Conservation (phyloP, 2,797 vertebrate genomes). For the Staurois parvus region DNA sequence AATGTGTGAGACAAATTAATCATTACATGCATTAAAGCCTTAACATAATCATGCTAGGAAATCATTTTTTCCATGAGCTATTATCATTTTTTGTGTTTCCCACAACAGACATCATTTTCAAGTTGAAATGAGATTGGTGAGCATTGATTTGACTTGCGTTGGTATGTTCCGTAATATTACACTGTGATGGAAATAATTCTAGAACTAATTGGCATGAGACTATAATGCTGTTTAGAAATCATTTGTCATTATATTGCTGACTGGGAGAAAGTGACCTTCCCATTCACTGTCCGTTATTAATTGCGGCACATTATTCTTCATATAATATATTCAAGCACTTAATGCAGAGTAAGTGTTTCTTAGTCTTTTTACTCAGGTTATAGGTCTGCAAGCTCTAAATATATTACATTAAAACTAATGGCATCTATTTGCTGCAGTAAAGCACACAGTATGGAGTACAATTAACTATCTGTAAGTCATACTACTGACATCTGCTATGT, state of each 20-base stretch:
- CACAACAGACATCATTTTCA: background rate
- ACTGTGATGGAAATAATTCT: background rate
- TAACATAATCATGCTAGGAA: background rate
- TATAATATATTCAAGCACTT: background rate
- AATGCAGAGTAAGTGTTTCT: background rate
- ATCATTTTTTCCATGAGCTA: background rate
- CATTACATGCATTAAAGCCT: no score
- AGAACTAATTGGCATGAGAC: background rate
- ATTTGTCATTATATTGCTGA: conserved; percentile 13
- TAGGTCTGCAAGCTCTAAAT: conserved; percentile 4
- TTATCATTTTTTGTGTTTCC: background rate
- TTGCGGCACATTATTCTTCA: background rate
- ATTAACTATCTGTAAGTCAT: background rate
- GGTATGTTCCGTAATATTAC: background rate
- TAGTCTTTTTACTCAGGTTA: background rate
- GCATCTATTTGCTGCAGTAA: background rate
- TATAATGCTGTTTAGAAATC: background rate
- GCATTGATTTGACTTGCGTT: background rate
- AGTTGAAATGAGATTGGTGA: background rate
- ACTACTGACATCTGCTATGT: background rate
- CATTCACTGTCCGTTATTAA: conserved; percentile 1
- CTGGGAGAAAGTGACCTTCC: conserved; percentile 2
- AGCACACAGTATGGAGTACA: background rate
- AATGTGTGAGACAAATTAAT: no score
- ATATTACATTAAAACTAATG: background rate